Evolutionary conservation across 2,797 vertebrate species (phyloP).

Genomic region (Gymnodraco acuticeps): DNA sequence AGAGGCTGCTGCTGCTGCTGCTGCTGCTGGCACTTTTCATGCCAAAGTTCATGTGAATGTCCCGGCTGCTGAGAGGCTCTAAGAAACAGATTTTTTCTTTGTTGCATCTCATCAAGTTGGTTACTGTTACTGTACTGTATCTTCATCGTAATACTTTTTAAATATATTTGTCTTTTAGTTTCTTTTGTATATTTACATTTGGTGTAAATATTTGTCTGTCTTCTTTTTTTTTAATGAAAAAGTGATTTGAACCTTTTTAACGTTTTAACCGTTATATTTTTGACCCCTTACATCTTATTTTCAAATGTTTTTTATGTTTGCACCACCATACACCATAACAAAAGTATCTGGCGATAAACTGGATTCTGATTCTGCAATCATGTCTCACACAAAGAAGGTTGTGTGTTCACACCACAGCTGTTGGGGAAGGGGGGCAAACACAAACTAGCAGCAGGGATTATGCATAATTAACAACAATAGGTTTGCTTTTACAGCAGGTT

Average conservation of each 20-base stretch:
- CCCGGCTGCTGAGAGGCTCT: slow-evolving; percentile 9
- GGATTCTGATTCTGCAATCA: no score
- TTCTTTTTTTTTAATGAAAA: no score
- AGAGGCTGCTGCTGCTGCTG: slow-evolving; percentile 40
- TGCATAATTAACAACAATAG: slow-evolving; percentile 52
- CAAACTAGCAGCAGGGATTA: slow-evolving; percentile 59
- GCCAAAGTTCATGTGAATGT: slow-evolving; percentile 56
- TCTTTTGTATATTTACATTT: no score
- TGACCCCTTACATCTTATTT: no score
- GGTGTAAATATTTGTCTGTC: no score
- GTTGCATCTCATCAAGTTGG: slow-evolving; percentile 25
- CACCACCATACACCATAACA: no score
- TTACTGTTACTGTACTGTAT: slow-evolving; percentile 1
- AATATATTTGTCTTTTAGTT: no score
- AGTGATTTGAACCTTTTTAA: no score
- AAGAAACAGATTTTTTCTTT: slow-evolving; percentile 14
- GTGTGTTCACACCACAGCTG: slow-evolving; percentile 32
- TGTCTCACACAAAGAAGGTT: slow-evolving; percentile 13
- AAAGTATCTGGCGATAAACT: no score
- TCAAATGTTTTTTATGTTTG: no score
- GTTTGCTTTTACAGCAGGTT: slow-evolving; percentile 61
- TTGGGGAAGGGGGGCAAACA: slow-evolving; percentile 13
- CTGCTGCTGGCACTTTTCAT: slow-evolving; percentile 36
- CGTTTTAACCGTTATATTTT: no score
- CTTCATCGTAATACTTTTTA: no score